Conservation (phyloP, 2,113 vertebrate genomes). For the Nesoenas mayeri region DNA sequence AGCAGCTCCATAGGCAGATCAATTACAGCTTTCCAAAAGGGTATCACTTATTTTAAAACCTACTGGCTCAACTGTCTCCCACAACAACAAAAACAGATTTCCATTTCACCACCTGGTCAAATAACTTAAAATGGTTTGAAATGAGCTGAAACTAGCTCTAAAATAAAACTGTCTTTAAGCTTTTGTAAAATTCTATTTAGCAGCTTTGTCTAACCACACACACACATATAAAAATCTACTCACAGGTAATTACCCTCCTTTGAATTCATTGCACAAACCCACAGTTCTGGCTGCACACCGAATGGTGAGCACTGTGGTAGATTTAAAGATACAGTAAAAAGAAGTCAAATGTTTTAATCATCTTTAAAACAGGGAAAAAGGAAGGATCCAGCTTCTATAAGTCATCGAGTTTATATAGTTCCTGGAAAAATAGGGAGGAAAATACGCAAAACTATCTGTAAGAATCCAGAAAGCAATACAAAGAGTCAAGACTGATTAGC, state of each 20-base stretch:
- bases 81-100: conserved; percentile 29
- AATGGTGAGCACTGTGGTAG: not conserved
- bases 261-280: not conserved
- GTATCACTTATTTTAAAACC: not conserved
- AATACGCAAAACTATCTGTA: not conserved
- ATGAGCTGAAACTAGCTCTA: not conserved
- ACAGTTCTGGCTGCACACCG: not conserved
- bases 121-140: not conserved
- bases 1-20: not conserved
- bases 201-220: not conserved
- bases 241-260: not conserved
- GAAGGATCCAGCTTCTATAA: not conserved
- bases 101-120: conserved; percentile 36
- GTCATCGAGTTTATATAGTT: not conserved
- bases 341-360: not conserved
- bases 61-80: not conserved
- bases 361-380: not conserved
- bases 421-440: not conserved
- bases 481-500: not conserved
- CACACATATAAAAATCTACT: not conserved
- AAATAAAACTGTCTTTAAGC: not conserved
- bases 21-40: conserved; percentile 7
- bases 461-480: not conserved
- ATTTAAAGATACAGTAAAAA: not conserved
- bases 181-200: not conserved